Evolutionary conservation across 2,113 vertebrate genomes (phyloP).

Genomic region (Furnarius figulus): DNA sequence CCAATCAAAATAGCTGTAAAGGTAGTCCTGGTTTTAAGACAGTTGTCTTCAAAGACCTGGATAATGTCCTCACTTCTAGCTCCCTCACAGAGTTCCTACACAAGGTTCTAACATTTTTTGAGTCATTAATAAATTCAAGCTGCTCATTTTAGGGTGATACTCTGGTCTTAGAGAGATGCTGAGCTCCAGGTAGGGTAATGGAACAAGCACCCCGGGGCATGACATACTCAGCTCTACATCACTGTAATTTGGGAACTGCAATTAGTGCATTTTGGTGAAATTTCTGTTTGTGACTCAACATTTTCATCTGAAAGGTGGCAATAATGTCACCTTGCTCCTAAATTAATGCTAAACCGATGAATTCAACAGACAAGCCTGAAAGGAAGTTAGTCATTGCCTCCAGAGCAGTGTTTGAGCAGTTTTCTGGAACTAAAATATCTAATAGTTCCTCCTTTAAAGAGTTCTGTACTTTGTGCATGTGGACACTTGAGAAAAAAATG

Average conservation of each 20-base stretch:
- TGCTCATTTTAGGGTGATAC: neutral
- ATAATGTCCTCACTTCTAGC: neutral
- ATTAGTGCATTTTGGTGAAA: neutral
- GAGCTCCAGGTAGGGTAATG: neutral
- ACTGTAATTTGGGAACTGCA: neutral
- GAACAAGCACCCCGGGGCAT: too few relatives aligned
- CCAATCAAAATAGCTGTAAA: neutral
- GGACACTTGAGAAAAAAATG: neutral
- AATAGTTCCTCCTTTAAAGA: neutral
- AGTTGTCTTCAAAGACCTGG: neutral
- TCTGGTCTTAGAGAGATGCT: neutral
- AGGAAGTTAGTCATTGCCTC: constrained; percentile 43
- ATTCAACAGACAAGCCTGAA: neutral
- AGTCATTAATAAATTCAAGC: neutral
- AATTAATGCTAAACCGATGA: constrained; percentile 8
- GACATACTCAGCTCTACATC: neutral
- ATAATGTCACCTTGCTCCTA: neutral
- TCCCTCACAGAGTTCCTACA: neutral
- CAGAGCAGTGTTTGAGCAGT: neutral
- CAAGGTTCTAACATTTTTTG: fast-evolving
- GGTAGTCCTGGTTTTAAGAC: neutral
- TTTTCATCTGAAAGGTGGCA: neutral
- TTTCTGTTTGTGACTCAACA: constrained; percentile 10
- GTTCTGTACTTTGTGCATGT: neutral
- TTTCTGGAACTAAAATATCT: neutral